Evolutionary conservation across 1,140 invertebrate genomes (phyloP).

Genomic region (Drosophila serrata): DNA sequence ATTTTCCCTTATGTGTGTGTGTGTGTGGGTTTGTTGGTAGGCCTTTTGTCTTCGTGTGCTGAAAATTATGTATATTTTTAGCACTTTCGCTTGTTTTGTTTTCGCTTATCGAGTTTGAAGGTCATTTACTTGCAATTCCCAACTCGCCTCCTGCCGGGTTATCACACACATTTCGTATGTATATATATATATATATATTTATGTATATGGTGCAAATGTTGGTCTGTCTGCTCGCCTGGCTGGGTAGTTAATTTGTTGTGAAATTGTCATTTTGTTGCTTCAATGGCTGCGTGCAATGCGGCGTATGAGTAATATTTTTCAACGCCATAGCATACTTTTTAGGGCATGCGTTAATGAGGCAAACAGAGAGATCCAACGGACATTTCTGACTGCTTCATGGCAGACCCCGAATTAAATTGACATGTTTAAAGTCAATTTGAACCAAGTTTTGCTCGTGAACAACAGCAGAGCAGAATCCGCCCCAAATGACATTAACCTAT

Average conservation of each 20-base stretch:
- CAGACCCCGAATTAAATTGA: conserved; percentile 62
- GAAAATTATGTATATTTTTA: conserved; percentile 83
- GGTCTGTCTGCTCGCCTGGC: conserved; percentile 55
- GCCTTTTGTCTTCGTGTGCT: conserved; percentile 56
- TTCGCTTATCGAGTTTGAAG: conserved; percentile 84
- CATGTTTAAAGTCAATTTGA: conserved; percentile 82
- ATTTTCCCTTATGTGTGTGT: conserved; percentile 59
- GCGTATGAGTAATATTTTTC: conserved; percentile 81
- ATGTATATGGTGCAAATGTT: conserved; percentile 45
- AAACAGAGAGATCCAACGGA: background rate
- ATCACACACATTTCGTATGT: conserved; percentile 50
- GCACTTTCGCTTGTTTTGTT: conserved; percentile 83
- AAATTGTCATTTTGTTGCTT: conserved; percentile 82
- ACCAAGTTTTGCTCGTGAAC: conserved; percentile 70
- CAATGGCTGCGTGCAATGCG: conserved; percentile 79
- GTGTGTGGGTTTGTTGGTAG: conserved; percentile 9
- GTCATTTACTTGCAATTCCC: conserved; percentile 78
- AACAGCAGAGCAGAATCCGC: conserved; percentile 31
- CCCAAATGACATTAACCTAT: conserved; percentile 74
- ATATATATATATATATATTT: background rate
- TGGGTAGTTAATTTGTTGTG: conserved; percentile 80
- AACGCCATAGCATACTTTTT: conserved; percentile 44
- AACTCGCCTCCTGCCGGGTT: conserved; percentile 26
- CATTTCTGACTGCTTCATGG: conserved; percentile 8
- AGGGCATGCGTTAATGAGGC: conserved; percentile 59